phyloP scores from a whole-genome alignment of 1,140 invertebrate species.

The Zaprionus ghesquierei region DNA sequence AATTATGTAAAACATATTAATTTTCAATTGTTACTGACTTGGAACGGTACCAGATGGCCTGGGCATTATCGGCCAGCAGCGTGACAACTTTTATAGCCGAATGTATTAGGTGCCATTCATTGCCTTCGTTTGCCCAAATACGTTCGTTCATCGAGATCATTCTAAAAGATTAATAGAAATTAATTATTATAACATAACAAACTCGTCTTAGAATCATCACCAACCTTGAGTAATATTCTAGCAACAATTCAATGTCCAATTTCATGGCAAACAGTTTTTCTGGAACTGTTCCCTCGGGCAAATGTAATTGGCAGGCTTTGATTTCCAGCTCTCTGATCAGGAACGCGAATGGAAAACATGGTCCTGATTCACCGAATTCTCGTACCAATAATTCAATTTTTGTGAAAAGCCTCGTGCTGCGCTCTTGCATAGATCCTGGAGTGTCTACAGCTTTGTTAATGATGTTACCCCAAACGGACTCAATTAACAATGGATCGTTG shows the following conservation, averaged over 20 bases:
- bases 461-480: slow-evolving; percentile 91
- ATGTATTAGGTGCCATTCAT: slow-evolving; percentile 90
- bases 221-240: slow-evolving; percentile 89
- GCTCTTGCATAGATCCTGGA: slow-evolving; percentile 85
- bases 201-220: slow-evolving; percentile 41
- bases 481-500: slow-evolving; percentile 89
- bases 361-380: slow-evolving; percentile 88
- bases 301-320: slow-evolving; percentile 87
- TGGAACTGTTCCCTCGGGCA: slow-evolving; percentile 87
- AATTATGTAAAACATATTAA: not conserved
- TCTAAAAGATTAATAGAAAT: slow-evolving; percentile 64
- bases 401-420: slow-evolving; percentile 87
- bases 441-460: slow-evolving; percentile 85
- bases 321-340: slow-evolving; percentile 90
- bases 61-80: slow-evolving; percentile 83
- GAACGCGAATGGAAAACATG: slow-evolving; percentile 91
- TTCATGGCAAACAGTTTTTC: slow-evolving; percentile 87
- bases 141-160: slow-evolving; percentile 89
- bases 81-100: slow-evolving; percentile 87
- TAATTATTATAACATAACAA: not conserved
- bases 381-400: slow-evolving; percentile 89
- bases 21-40: slow-evolving; percentile 50
- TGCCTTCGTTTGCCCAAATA: slow-evolving; percentile 89
- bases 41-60: slow-evolving; percentile 61
- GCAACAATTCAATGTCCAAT: slow-evolving; percentile 87